phyloP scores from a whole-genome alignment of 2,113 vertebrate species.

The Oreamnos americanus region DNA sequence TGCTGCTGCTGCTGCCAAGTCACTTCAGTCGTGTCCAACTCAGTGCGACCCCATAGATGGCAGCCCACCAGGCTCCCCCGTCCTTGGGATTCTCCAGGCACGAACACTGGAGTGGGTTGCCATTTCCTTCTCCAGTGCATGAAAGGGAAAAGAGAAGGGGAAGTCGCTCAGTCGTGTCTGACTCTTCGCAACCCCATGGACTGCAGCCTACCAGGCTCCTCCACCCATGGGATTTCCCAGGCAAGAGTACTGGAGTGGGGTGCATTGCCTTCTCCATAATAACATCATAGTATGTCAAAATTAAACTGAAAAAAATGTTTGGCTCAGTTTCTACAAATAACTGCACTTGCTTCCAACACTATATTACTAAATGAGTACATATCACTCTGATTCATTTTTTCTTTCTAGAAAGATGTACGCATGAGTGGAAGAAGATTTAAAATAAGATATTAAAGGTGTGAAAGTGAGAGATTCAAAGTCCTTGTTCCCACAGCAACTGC shows the following conservation, averaged over 20 bases:
- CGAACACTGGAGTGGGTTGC: too few relatives aligned
- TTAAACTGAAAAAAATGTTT: neutral
- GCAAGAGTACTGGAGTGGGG: too few relatives aligned
- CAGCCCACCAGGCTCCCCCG: too few relatives aligned
- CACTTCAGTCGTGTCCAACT: too few relatives aligned
- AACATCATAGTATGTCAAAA: neutral
- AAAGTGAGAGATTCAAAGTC: conserved; percentile 1
- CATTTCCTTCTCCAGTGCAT: too few relatives aligned
- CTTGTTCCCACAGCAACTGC: conserved; percentile 16
- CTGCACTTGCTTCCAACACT: neutral
- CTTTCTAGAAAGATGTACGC: neutral
- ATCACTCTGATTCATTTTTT: neutral
- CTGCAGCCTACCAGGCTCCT: too few relatives aligned
- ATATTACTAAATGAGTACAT: neutral
- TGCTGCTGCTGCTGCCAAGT: too few relatives aligned
- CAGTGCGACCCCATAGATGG: too few relatives aligned
- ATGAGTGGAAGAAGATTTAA: neutral
- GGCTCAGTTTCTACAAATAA: neutral
- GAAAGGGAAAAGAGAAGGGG: too few relatives aligned
- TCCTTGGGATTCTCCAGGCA: too few relatives aligned
- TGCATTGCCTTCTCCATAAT: neutral
- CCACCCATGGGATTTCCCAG: too few relatives aligned
- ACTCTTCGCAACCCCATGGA: too few relatives aligned
- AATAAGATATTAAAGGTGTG: conserved; percentile 8
- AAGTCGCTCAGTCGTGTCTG: rapidly evolving